phyloP scores from a whole-genome alignment of 2,888 invertebrate species.

The Camptogramma bilineatum region DNA sequence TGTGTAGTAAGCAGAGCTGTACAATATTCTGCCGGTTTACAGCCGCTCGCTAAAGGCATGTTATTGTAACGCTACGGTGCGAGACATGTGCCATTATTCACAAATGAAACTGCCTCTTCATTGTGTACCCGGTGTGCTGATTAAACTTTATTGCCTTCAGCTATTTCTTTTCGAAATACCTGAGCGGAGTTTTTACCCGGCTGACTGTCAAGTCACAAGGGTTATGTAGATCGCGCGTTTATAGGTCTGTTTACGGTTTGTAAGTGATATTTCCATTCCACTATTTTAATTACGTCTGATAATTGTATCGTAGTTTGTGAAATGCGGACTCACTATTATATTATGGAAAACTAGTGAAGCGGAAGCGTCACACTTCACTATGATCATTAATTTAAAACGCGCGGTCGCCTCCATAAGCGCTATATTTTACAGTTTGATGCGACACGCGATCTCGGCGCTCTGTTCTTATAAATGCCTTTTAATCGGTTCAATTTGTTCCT shows the following conservation, averaged over 20 bases:
- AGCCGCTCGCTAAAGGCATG: conserved; percentile 7
- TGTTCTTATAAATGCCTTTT: background rate
- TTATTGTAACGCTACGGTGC: conserved; percentile 12
- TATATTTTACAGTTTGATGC: conserved; percentile 17
- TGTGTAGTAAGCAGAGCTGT: conserved; percentile 16
- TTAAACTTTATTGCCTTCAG: background rate
- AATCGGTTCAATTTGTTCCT: conserved; percentile 2
- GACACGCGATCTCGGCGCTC: conserved; percentile 13
- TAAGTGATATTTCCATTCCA: too few species aligned
- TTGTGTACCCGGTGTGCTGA: background rate
- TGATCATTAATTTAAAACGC: conserved; percentile 5
- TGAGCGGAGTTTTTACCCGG: too few species aligned
- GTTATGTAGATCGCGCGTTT: too few species aligned
- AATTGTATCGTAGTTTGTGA: background rate
- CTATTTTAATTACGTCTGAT: too few species aligned
- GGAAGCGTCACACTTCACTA: conserved; percentile 4
- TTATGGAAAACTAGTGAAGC: background rate
- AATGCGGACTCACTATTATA: background rate
- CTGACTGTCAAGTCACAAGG: too few species aligned
- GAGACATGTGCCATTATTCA: conserved; percentile 9
- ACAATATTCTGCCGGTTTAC: background rate
- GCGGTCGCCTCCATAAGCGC: conserved; percentile 5
- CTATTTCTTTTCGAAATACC: background rate
- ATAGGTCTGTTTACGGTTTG: too few species aligned
- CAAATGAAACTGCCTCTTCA: conserved; percentile 9